Percentiles rank a stretch among this genome's conserved stretches.
Conservation (phyloP, 2,113 vertebrate genomes). For the Dryoscopus gambensis region DNA sequence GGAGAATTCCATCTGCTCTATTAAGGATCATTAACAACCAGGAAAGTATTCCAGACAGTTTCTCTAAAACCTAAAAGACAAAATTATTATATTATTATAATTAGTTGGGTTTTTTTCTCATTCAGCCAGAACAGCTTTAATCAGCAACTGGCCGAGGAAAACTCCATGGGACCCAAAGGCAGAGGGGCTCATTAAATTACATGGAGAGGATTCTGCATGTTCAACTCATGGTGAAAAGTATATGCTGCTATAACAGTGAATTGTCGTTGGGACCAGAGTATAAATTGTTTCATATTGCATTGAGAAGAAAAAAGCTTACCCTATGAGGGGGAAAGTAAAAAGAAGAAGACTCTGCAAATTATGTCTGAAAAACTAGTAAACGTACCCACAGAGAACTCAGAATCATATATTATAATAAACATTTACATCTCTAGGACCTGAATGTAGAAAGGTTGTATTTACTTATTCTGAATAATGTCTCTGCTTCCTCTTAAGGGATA, state of each 20-base stretch:
- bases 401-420: background rate
- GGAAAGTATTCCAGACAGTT: background rate
- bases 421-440: background rate
- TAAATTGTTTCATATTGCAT: background rate
- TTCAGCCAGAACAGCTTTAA: slow-evolving; percentile 17
- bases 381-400: background rate
- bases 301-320: background rate
- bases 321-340: background rate
- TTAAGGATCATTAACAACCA: background rate
- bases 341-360: background rate
- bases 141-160: slow-evolving; percentile 6
- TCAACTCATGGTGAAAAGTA: background rate
- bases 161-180: background rate
- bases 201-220: background rate
- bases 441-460: background rate
- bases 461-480: background rate
- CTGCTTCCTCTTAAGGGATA: background rate
- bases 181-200: background rate
- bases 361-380: background rate
- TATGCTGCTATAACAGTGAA: background rate
- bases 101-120: background rate
- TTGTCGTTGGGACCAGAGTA: background rate
- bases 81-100: background rate
- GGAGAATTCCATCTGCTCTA: slow-evolving; percentile 28
- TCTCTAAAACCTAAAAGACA: background rate